Base-by-base conservation (phyloP, 2,888 invertebrate genomes). In the Acholoe squamosa region DNA sequence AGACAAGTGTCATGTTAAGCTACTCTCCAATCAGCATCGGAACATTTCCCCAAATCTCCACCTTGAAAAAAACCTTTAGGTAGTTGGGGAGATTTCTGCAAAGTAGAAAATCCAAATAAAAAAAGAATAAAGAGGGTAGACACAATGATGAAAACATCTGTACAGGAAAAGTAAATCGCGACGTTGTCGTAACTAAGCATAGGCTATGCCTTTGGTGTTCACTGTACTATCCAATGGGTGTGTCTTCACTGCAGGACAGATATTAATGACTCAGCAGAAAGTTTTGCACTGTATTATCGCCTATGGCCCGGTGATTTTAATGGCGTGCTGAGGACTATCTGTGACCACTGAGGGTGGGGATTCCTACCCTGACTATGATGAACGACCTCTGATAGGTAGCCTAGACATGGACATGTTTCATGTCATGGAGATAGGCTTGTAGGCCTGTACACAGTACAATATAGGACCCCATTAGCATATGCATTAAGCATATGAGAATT, bases 241-340 rank as follows among this genome's bases (percentile, higher is more conserved):
- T 77, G 77, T 33, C 77, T 31, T 77, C 28, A 31, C 77, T 77
- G 77, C n/a, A 10, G 77, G 77, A 77, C 77, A 77, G 77, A 7
- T 77, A 77, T 77, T 77, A 77, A 77, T 77, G 77, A 77, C 67
- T 77, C 33, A 77, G 77, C 33, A 33, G 77, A 77, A 77, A 77
- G 10, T 77, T 7, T 25, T 28, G 33, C 22, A 33, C 77, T 77
- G 77, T 77, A 77, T 77, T 77, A 77, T 77, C 77, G 77, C 77
- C 33, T 33, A 77, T 12, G 33, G 71, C 25, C 71, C 25, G 71
- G 12, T 71, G 71, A 25, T 25, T 77, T 77, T 77, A 77, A 77
- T 77, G 77, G 33, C 77, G n/a, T 77, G 77, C 77, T 77, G 77
- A 33, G 77, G 77, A 33, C 33, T 77, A 77, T 77, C 77, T 77